Evolutionary conservation across 1,140 invertebrate genomes (phyloP), one percentile per base, ranked within the genome.

Genomic region (Drosophila novamexicana): DNA sequence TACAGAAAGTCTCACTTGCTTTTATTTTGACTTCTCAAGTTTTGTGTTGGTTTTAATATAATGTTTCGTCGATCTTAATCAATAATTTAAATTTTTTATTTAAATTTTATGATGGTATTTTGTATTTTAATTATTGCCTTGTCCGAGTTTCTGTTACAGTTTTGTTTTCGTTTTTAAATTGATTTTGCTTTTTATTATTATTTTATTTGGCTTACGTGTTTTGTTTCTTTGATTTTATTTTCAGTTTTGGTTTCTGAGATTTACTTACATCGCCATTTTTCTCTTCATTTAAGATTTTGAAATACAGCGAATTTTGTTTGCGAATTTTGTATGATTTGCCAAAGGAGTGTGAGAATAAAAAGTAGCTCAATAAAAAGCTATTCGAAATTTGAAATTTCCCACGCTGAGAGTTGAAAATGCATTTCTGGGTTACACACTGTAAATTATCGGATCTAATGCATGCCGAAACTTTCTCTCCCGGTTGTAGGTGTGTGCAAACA

Each of bases 31-130:
- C 77, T 76, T 73, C 62, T 71, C 73, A 57, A 62, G 52, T 67
- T 63, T 77, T 68, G 59, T 72, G 57, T 69, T 54, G 69, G 52
- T 75, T 85, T 81, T 81, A 75, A 78, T 88, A 83, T 83, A 88
- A 86, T 75, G 75, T 86, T 81, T 59, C 82, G 75, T 68, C 74
- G 80, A 89, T 88, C 84, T 88, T 89, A 80, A 88, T 88, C 83
- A 89, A 88, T 88, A 89, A 88, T 88, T 89, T 89, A 89, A 83
- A 89, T 88, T 89, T 85, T 71, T 77, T 88, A 89, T 88, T 83
- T 89, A 76, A 79, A 86, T 86, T 88, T 88, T 83, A 88, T 83
- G 45, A 56, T 64, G 22, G 83, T 75, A 71, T 81, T 72, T 79
- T 68, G 59, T 69, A 66, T 22, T 22, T 22, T 22, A 22, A 22